Percentiles rank a stretch among this genome's conserved stretches.
These are phyloP conservation scores for Parotia lawesii DNA, from an alignment of 2,113 vertebrate species.

Conservation along the genomic window DNA sequence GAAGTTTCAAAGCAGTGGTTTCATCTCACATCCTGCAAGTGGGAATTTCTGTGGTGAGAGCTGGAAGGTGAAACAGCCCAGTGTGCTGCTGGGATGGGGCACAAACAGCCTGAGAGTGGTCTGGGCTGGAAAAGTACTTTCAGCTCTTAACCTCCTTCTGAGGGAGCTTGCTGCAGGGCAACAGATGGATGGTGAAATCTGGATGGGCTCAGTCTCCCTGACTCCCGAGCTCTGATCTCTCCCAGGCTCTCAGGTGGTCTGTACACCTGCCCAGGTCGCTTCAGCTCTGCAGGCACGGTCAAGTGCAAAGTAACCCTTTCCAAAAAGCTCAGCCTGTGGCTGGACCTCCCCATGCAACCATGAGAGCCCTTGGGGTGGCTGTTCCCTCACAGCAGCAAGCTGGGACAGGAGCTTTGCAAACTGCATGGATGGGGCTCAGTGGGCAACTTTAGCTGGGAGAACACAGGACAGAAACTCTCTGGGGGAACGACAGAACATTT, in stretches of 20 bases:
- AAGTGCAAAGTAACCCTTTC: neutral
- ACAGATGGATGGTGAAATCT: neutral
- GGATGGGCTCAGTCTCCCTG: neutral
- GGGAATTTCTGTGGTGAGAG: neutral
- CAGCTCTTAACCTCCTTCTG: neutral
- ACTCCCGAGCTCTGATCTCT: neutral
- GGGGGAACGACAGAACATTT: neutral
- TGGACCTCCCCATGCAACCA: neutral
- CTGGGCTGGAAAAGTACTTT: neutral
- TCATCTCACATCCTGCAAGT: neutral
- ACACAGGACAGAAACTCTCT: neutral
- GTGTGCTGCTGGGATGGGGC: neutral
- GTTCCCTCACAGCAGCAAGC: neutral
- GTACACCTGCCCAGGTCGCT: rapidly evolving
- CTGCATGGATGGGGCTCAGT: neutral
- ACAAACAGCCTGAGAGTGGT: neutral
- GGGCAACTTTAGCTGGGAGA: neutral
- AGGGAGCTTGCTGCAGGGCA: neutral
- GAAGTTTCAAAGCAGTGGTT: neutral
- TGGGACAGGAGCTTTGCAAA: neutral
- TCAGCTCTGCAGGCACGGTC: neutral
- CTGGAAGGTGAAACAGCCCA: neutral
- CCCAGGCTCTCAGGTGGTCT: neutral
- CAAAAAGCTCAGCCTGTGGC: neutral
- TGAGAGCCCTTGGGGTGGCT: neutral